Conservation (phyloP, 2,888 invertebrate genomes). For the Palloptera scutellata region DNA sequence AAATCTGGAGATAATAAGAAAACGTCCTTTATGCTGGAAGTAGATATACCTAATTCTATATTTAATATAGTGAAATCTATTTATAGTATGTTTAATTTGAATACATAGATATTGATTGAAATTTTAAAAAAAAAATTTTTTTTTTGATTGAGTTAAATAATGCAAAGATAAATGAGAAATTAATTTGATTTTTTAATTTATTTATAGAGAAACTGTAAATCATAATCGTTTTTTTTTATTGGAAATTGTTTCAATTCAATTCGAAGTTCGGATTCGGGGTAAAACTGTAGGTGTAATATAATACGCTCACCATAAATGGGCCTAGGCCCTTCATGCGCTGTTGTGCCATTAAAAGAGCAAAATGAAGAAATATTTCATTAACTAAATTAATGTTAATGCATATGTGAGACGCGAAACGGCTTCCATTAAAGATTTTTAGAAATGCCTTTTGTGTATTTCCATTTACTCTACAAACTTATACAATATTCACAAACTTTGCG, state of each 20-base stretch:
- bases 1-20: neutral
- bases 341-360: too few species aligned
- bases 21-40: slow-evolving; percentile 14
- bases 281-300: slow-evolving; percentile 5
- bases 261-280: too few species aligned
- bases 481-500: slow-evolving; percentile 5
- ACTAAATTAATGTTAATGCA: neutral
- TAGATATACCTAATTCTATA: slow-evolving; percentile 21
- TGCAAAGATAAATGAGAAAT: too few species aligned
- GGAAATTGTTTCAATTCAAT: too few species aligned
- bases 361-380: too few species aligned
- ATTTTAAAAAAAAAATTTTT: too few species aligned
- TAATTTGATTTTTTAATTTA: too few species aligned
- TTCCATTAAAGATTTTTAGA: neutral
- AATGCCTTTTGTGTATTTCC: neutral
- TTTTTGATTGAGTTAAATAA: too few species aligned
- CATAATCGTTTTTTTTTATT: too few species aligned
- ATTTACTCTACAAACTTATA: neutral
- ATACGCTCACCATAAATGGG: neutral
- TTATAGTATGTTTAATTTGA: slow-evolving; percentile 8
- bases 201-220: too few species aligned
- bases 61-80: slow-evolving; percentile 16
- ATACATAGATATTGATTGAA: slow-evolving; percentile 11
- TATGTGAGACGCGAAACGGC: too few species aligned
- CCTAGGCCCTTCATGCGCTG: too few species aligned